phyloP scores from a whole-genome alignment of 1,140 invertebrate species.

The Arion vulgaris region DNA sequence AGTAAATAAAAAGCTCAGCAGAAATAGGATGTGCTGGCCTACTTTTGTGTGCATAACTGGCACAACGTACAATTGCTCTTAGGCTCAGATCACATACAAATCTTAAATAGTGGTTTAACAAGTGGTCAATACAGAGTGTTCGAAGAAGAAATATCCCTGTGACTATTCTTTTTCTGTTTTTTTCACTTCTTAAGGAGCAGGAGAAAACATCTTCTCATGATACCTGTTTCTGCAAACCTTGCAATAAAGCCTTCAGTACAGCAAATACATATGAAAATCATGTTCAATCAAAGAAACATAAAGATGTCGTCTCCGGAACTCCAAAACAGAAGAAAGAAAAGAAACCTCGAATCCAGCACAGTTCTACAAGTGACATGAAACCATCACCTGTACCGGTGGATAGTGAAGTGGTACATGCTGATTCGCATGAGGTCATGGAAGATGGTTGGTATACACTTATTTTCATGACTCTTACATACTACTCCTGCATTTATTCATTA shows the following conservation, averaged over 20 bases:
- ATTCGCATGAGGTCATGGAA: conserved; percentile 38
- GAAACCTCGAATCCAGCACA: conserved; percentile 62
- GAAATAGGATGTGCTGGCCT: too few relatives aligned
- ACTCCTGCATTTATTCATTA: too few relatives aligned
- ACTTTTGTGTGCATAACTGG: too few relatives aligned
- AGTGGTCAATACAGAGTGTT: too few relatives aligned
- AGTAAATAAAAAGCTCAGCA: too few relatives aligned
- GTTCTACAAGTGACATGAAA: neutral
- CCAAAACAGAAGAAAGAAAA: conserved; percentile 72
- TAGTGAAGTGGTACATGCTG: conserved; percentile 80
- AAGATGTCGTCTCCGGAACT: conserved; percentile 72
- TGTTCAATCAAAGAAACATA: conserved; percentile 93
- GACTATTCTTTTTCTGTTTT: neutral
- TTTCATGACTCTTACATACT: too few relatives aligned
- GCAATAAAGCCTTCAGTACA: conserved; percentile 88
- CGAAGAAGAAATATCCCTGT: too few relatives aligned
- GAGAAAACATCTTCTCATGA: conserved; percentile 9
- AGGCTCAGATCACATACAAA: too few relatives aligned
- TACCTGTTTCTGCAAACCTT: conserved; percentile 80
- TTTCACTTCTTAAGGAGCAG: conserved; percentile 20
- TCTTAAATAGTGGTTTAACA: too few relatives aligned
- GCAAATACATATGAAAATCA: conserved; percentile 92
- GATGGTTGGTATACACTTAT: neutral
- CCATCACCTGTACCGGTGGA: conserved; percentile 74
- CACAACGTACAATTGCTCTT: too few relatives aligned